A percentile compares a stretch with the other conserved stretches of the same genome.
These are phyloP conservation scores for Mastigias papua DNA, from an alignment of 30 jellyfish, hydroid and myxozoan genomes.

Conservation along the genomic window DNA sequence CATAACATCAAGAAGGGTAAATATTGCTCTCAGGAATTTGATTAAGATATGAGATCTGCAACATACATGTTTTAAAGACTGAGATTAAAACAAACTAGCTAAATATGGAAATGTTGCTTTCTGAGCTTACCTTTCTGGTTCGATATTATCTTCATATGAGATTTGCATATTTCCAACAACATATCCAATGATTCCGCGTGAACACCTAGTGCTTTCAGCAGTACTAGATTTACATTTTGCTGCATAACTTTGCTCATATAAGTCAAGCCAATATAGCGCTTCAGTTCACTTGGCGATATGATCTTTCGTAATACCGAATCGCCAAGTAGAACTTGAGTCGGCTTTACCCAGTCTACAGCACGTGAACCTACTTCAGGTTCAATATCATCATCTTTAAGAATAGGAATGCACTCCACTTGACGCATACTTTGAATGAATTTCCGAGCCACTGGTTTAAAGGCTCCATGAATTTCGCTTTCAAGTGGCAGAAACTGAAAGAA, in stretches of 20 bases:
- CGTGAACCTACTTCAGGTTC: conserved; percentile 6
- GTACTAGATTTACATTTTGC: conserved; percentile 39
- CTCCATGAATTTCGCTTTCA: conserved; percentile 78
- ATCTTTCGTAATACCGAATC: conserved; percentile 56
- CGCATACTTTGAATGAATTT: conserved; percentile 66
- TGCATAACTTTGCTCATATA: conserved; percentile 68
- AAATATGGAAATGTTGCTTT: conserved; percentile 17
- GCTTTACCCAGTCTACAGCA: conserved; percentile 45
- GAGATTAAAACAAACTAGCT: background rate
- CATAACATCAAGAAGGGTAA: too few species aligned
- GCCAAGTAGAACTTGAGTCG: conserved; percentile 61
- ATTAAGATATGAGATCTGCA: too few species aligned
- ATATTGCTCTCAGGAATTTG: too few species aligned
- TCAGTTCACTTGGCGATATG: conserved; percentile 43
- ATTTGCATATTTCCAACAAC: conserved; percentile 77
- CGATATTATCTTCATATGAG: conserved; percentile 54
- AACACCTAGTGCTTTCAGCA: conserved; percentile 81
- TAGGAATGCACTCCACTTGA: conserved; percentile 78
- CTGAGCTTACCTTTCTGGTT: conserved; percentile 10
- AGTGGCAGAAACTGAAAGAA: conserved; percentile 78
- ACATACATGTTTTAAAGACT: too few species aligned
- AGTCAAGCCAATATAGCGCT: conserved; percentile 65
- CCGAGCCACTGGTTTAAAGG: conserved; percentile 74
- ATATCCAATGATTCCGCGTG: conserved; percentile 63
- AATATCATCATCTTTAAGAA: background rate